Conservation (phyloP, 2,797 vertebrate genomes). For the Oreochromis mossambicus region DNA sequence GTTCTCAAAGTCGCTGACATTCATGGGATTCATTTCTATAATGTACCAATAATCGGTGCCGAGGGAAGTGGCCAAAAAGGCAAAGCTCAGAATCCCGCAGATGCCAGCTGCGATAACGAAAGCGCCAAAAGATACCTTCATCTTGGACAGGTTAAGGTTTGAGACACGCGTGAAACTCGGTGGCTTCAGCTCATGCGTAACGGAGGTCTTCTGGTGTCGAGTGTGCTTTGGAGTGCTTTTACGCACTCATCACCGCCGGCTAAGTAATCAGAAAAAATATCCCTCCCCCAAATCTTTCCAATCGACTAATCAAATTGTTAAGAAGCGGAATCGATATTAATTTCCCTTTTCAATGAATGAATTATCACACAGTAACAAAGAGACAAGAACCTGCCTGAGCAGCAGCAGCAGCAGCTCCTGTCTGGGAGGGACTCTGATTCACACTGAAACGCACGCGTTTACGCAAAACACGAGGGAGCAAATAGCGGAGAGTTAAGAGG, state of each 20-base stretch:
- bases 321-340: neutral
- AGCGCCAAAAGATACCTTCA: conserved; percentile 55
- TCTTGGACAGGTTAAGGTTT: neutral
- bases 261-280: neutral
- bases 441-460: neutral
- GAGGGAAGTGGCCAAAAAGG: conserved; percentile 68
- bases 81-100: conserved; percentile 76
- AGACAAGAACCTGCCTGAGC: neutral
- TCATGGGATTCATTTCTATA: conserved; percentile 69
- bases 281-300: neutral
- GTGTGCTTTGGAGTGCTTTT: neutral
- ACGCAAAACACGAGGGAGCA: neutral
- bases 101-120: conserved; percentile 71
- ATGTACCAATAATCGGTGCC: conserved; percentile 82
- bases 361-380: neutral
- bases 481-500: neutral
- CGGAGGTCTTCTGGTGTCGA: neutral
- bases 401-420: neutral
- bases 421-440: conserved; percentile 40
- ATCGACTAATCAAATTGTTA: neutral
- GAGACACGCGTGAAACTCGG: neutral
- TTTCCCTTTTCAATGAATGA: neutral
- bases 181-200: neutral
- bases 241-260: neutral
- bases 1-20: conserved; percentile 48